Conservation (phyloP, 2,113 vertebrate genomes). For the Oncorhynchus masou region DNA sequence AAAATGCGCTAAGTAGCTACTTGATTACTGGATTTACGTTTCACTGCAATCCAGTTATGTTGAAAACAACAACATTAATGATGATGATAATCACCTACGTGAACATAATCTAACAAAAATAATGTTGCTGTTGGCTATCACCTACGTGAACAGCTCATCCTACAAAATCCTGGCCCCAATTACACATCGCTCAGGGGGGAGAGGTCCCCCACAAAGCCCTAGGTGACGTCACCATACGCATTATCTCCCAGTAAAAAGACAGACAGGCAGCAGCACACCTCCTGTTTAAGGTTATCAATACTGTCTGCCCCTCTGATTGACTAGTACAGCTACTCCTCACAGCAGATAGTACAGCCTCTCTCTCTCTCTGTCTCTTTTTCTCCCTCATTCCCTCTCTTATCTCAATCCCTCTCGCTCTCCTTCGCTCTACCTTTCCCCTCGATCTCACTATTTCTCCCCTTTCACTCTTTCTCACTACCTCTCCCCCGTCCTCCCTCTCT, state of each 20-base stretch:
- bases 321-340: conserved; percentile 3
- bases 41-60: background rate
- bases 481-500: conserved; percentile 13
- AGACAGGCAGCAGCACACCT: conserved; percentile 5
- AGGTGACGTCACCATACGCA: conserved; percentile 2
- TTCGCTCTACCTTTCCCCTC: conserved; percentile 10
- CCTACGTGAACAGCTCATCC: background rate
- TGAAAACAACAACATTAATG: background rate
- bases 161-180: background rate
- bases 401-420: background rate
- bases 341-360: conserved; percentile 19
- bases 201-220: background rate
- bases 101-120: background rate
- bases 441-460: background rate
- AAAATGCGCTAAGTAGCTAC: no score
- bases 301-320: conserved; percentile 19
- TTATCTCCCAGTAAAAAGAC: conserved; percentile 17
- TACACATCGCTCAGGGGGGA: background rate
- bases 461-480: background rate
- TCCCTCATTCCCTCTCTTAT: background rate
- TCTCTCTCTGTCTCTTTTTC: conserved; percentile 19
- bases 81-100: no score
- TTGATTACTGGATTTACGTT: no score
- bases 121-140: no score
- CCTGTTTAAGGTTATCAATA: conserved; percentile 37